Percentiles rank a stretch among this genome's conserved stretches.
Evolutionary conservation across 2,888 invertebrate species (phyloP).

Genomic region (Oligia fasciuncula): DNA sequence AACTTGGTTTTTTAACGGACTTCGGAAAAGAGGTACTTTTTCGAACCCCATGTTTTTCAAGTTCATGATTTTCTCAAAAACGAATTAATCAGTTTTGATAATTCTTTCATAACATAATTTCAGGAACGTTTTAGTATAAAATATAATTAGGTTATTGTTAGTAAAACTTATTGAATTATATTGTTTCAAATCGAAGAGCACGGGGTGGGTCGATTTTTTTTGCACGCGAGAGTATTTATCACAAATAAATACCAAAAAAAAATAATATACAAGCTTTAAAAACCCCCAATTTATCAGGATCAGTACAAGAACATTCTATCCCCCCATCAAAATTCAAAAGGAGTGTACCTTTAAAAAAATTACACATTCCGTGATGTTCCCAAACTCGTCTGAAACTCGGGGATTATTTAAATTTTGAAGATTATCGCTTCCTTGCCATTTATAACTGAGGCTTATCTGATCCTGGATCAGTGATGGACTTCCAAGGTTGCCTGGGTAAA

Average conservation of each 20-base stretch:
- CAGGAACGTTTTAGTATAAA: no score
- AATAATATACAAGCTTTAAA: not conserved
- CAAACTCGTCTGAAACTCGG: constrained; percentile 57
- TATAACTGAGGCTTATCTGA: constrained; percentile 64
- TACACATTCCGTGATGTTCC: constrained; percentile 63
- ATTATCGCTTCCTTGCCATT: constrained; percentile 65
- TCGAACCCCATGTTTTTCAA: no score
- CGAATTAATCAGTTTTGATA: no score
- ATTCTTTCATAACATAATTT: no score
- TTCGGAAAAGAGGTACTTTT: no score
- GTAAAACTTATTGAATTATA: no score
- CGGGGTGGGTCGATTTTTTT: no score
- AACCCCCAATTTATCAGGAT: constrained; percentile 35
- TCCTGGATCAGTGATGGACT: constrained; percentile 65
- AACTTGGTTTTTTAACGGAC: no score
- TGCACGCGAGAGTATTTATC: not conserved
- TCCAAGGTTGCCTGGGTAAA: constrained; percentile 57
- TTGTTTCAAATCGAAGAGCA: no score
- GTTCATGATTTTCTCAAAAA: no score
- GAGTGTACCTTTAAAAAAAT: constrained; percentile 63
- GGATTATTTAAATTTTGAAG: constrained; percentile 68
- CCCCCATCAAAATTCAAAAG: constrained; percentile 64
- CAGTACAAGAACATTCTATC: constrained; percentile 25
- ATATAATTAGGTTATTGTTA: no score
- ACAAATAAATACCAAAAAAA: not conserved